Evolutionary conservation across 2,888 invertebrate species (phyloP), one percentile per base, ranked within the genome.

Genomic region (Cephonodes hylas): DNA sequence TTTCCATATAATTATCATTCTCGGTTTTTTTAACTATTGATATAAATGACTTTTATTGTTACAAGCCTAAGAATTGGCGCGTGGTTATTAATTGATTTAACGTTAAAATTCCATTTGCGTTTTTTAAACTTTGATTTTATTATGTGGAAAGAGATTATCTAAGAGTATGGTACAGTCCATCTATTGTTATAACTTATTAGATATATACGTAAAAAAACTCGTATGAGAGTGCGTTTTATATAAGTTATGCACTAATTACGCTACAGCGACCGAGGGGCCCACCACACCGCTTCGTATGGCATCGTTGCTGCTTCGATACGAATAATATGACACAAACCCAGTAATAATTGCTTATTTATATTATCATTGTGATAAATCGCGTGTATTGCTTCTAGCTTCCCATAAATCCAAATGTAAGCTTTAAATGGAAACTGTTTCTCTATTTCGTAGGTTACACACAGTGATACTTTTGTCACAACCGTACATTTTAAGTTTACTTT

Each of bases 391-490:
- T 70, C 56, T 67, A 61, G 69, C 66, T 62, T 66, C 62, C 66
- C 62, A 63, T 69, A 61, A 63, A 76, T 67, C 65, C 67, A 70
- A 73, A 73, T 66, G 64, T 71, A 63, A 76, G 78, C 78, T 78
- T 79, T 79, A 79, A 77, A 61, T 60, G 20, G 18, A 31, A 31
- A 53, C 53, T 31, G 53, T 56, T 63, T 66, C 42, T 62, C 58
- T 58, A 67, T 59, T 69, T 25, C n/a, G 61, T 62, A 48, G 56
- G 62, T 60, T 62, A 22, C 44, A 44, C 46, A 44, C 62, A 63
- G 72, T 71, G 65, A 72, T 71, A 66, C 60, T 22, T 64, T 64
- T 65, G 75, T 79, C 78, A 75, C 76, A 78, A 75, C 42, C 66
- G 66, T 70, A 66, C 63, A 25, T 56, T 45, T 45, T 63, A 65